Conservation (phyloP, 2,113 vertebrate genomes). For the Pardalotus punctatus region DNA sequence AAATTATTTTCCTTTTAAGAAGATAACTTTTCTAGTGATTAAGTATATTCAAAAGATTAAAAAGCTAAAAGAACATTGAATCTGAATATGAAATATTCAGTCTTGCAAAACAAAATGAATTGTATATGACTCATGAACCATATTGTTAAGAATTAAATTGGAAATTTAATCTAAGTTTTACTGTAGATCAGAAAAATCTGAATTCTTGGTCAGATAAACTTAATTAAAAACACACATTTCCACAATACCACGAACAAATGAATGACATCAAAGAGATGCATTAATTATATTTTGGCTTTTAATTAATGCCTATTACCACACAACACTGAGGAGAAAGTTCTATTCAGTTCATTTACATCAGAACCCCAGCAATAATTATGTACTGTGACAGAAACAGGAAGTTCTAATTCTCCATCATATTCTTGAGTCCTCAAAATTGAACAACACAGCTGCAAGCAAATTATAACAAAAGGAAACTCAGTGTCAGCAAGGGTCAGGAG, state of each 20-base stretch:
- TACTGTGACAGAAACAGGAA: constrained; percentile 47
- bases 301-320: constrained; percentile 46
- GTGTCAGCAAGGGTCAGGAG: constrained; percentile 25
- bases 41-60: background rate
- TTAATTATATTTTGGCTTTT: constrained; percentile 56
- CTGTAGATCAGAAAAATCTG: constrained; percentile 43
- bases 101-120: constrained; percentile 4
- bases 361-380: constrained; percentile 45
- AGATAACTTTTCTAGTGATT: background rate
- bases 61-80: background rate
- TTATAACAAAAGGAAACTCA: constrained; percentile 17
- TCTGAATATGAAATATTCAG: background rate
- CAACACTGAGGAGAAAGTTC: constrained; percentile 12
- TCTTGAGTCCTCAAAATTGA: constrained; percentile 34
- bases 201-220: constrained; percentile 52
- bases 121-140: constrained; percentile 7
- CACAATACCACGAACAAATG: constrained; percentile 34
- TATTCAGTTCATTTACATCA: constrained; percentile 50
- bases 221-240: constrained; percentile 56
- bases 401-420: constrained; percentile 43
- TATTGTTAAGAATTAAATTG: constrained; percentile 34
- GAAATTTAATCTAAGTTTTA: constrained; percentile 45
- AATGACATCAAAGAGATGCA: constrained; percentile 54
- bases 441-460: constrained; percentile 47
- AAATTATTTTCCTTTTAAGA: background rate